These are phyloP conservation scores for Staurois parvus DNA, from an alignment of 2,797 vertebrate species.

Conservation along the genomic window DNA sequence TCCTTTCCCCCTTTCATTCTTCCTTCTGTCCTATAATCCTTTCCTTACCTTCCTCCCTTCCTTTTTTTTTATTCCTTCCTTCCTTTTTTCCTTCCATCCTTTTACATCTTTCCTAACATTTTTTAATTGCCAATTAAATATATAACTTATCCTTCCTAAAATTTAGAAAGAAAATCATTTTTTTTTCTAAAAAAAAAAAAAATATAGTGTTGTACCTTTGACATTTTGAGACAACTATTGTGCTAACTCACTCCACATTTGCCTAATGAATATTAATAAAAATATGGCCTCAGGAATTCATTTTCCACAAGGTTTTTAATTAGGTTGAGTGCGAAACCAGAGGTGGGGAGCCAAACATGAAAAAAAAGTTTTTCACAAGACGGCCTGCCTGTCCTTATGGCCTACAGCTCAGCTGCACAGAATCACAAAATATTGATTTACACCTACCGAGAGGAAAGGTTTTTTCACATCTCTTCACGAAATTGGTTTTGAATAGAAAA, in stretches of 20 bases:
- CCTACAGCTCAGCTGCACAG: background rate
- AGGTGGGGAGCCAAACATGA: background rate
- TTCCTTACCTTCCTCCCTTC: too few species aligned
- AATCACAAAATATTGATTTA: slow-evolving; percentile 41
- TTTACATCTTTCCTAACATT: too few species aligned
- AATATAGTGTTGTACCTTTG: background rate
- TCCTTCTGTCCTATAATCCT: too few species aligned
- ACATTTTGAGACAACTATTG: background rate
- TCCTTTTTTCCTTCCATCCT: too few species aligned
- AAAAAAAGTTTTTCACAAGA: background rate
- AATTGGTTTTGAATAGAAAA: slow-evolving; percentile 28
- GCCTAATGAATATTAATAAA: slow-evolving; percentile 5
- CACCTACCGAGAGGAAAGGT: slow-evolving; percentile 27
- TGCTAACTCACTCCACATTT: background rate
- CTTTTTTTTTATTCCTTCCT: too few species aligned
- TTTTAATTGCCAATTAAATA: too few species aligned
- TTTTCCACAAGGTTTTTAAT: background rate
- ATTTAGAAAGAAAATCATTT: too few species aligned
- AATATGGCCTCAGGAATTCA: background rate
- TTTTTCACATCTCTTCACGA: slow-evolving; percentile 22
- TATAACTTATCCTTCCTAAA: too few species aligned
- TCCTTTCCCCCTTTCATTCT: too few species aligned
- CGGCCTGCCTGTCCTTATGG: background rate
- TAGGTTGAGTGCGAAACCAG: background rate
- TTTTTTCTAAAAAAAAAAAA: background rate